A percentile compares a stretch with the other conserved stretches of the same genome.
Conservation (phyloP, 1,140 invertebrate species). For the Pogonomyrmex barbatus region DNA sequence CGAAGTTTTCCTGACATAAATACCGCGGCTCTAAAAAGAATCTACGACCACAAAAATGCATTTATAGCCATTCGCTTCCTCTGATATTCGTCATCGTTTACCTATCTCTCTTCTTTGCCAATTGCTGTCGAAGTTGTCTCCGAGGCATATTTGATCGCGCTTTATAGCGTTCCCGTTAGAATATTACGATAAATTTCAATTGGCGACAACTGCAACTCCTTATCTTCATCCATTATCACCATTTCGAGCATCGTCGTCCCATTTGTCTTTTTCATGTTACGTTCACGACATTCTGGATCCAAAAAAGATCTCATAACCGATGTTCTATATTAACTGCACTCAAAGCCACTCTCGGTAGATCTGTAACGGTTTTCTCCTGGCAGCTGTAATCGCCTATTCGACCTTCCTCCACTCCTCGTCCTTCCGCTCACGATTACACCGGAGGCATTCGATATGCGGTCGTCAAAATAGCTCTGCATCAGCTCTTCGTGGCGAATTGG, state of each 20-base stretch:
- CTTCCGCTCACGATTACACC: constrained; percentile 64
- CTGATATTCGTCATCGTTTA: constrained; percentile 29
- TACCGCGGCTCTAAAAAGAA: constrained; percentile 17
- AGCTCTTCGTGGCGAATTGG: constrained; percentile 63
- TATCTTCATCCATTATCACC: constrained; percentile 1
- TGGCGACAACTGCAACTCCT: not conserved
- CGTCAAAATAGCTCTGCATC: constrained; percentile 60
- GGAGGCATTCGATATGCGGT: constrained; percentile 67
- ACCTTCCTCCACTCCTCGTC: constrained; percentile 65
- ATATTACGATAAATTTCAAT: constrained; percentile 48
- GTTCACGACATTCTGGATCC: not conserved
- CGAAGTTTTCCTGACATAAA: constrained; percentile 17
- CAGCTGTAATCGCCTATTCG: constrained; percentile 52
- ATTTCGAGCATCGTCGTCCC: constrained; percentile 9
- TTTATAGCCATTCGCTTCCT: constrained; percentile 26
- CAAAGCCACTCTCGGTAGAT: constrained; percentile 3
- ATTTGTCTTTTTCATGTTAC: constrained; percentile 21
- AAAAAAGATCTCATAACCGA: constrained; percentile 17
- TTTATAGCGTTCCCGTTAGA: constrained; percentile 13
- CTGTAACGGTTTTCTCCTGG: constrained; percentile 63
- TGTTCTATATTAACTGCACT: not conserved
- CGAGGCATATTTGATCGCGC: not conserved
- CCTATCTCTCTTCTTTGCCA: constrained; percentile 21
- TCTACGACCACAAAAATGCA: constrained; percentile 31
- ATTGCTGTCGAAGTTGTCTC: constrained; percentile 16